Evolutionary conservation across 2,113 vertebrate genomes (phyloP).

Genomic region (Corythornis cristatus): DNA sequence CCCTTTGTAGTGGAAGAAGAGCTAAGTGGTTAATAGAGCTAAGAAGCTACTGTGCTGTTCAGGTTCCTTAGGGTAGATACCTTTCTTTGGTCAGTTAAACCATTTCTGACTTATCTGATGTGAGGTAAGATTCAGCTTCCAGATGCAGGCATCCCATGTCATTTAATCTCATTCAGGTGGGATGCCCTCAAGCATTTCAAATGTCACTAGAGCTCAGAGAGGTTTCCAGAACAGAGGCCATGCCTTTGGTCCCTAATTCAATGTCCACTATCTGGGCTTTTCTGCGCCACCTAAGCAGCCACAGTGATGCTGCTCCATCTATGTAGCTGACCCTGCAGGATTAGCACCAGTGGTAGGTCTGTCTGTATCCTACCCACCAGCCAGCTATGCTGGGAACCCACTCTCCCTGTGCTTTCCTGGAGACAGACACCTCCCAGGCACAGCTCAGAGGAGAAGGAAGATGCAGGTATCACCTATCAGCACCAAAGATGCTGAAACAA

Average conservation of each 20-base stretch:
- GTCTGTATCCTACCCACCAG: neutral
- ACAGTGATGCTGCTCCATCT: neutral
- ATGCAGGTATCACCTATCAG: neutral
- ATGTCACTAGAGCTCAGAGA: neutral
- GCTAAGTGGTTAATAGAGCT: neutral
- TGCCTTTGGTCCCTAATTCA: neutral
- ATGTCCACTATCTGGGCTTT: fast-evolving
- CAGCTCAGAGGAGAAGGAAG: neutral
- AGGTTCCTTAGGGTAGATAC: neutral
- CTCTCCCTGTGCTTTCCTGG: neutral
- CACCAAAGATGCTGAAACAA: neutral
- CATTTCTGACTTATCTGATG: neutral
- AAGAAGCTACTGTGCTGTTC: neutral
- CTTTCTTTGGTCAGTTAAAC: neutral
- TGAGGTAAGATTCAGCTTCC: neutral
- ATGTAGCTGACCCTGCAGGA: neutral
- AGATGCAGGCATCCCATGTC: neutral
- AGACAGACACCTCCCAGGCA: neutral
- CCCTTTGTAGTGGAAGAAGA: neutral
- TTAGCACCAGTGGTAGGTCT: too few relatives aligned
- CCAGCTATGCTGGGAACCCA: fast-evolving
- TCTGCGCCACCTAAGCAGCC: neutral
- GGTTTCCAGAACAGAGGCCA: neutral
- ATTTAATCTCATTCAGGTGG: neutral
- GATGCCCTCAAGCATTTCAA: neutral